Percentiles rank a stretch among this genome's conserved stretches.
phyloP scores from a whole-genome alignment of 2,797 vertebrate species.

The Hozukius guyotensis region DNA sequence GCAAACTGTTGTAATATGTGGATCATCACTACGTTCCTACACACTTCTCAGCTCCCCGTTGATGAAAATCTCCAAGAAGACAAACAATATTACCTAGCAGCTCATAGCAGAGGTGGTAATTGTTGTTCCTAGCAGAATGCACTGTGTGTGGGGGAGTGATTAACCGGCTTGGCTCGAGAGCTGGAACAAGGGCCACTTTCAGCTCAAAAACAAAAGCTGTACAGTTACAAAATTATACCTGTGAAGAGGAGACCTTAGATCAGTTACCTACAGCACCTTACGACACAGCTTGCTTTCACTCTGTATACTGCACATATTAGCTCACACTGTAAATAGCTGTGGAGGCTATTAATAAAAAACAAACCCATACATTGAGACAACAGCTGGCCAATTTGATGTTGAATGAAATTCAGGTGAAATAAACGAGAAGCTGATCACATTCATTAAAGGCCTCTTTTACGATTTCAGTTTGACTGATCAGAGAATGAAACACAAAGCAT shows the following conservation, averaged over 20 bases:
- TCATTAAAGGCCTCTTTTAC: background rate
- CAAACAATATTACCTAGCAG: slow-evolving; percentile 40
- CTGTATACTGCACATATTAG: background rate
- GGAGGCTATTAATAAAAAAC: background rate
- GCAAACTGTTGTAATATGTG: slow-evolving; percentile 16
- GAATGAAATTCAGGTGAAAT: slow-evolving; percentile 6
- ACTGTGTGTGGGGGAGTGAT: slow-evolving; percentile 59
- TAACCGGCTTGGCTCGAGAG: slow-evolving; percentile 51
- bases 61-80: slow-evolving; percentile 34
- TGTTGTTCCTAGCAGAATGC: slow-evolving; percentile 51
- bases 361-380: background rate
- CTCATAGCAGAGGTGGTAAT: slow-evolving; percentile 54
- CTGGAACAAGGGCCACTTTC: slow-evolving; percentile 27
- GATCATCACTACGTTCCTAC: slow-evolving; percentile 21
- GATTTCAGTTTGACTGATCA: background rate
- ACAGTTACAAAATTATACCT: background rate
- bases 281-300: background rate
- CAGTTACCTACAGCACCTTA: background rate
- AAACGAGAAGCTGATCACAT: background rate
- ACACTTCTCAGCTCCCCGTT: slow-evolving; percentile 7
- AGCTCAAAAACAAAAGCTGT: slow-evolving; percentile 30
- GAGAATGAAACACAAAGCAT: background rate
- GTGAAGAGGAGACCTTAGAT: background rate
- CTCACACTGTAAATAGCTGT: background rate
- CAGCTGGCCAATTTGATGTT: background rate